Evolutionary conservation across 2,797 vertebrate genomes (phyloP).

Genomic region (Anableps anableps): DNA sequence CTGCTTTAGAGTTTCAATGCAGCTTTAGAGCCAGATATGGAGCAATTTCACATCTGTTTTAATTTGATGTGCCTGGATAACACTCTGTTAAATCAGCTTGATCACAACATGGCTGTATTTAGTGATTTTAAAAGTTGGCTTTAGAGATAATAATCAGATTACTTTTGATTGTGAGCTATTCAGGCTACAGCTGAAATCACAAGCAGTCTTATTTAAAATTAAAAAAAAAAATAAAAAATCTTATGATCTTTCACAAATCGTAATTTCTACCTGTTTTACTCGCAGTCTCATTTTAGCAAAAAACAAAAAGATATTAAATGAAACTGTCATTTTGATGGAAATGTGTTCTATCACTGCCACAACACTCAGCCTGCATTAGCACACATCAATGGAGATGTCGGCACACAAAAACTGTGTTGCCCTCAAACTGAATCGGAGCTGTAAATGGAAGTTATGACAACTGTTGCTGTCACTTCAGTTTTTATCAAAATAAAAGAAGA

Average conservation of each 20-base stretch:
- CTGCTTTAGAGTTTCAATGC: constrained; percentile 70
- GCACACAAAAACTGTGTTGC: constrained; percentile 74
- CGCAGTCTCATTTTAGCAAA: constrained; percentile 21
- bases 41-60: constrained; percentile 82
- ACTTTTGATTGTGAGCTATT: constrained; percentile 69
- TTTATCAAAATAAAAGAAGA: constrained; percentile 58
- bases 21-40: constrained; percentile 71
- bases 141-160: constrained; percentile 74
- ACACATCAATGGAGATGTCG: constrained; percentile 81
- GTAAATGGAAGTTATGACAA: constrained; percentile 78
- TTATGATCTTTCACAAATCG: constrained; percentile 32
- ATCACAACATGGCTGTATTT: constrained; percentile 77
- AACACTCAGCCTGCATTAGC: constrained; percentile 77
- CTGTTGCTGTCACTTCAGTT: constrained; percentile 78
- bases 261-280: constrained; percentile 43
- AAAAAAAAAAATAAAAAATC: not conserved
- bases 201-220: constrained; percentile 23
- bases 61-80: constrained; percentile 78
- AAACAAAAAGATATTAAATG: constrained; percentile 46
- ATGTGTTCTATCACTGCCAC: constrained; percentile 67
- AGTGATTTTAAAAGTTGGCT: constrained; percentile 80
- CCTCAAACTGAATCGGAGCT: constrained; percentile 75
- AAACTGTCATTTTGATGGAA: constrained; percentile 74
- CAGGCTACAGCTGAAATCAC: constrained; percentile 39
- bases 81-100: constrained; percentile 79